phyloP scores from a whole-genome alignment of 2,888 invertebrate species.

The Diaphora mendica region DNA sequence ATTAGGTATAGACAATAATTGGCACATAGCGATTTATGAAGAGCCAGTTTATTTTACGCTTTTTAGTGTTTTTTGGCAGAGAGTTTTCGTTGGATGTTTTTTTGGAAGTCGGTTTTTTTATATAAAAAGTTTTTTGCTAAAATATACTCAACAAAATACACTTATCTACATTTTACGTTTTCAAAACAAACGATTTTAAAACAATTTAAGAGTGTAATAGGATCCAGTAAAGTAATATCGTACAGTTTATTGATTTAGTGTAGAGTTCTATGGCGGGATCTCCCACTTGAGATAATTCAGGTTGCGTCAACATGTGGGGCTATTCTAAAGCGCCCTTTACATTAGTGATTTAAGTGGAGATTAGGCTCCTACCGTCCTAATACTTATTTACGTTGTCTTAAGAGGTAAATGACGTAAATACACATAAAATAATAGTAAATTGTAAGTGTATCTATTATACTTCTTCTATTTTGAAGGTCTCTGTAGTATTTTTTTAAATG shows the following conservation, averaged over 20 bases:
- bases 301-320: slow-evolving; percentile 28
- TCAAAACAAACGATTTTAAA: neutral
- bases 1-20: too few species aligned
- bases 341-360: slow-evolving; percentile 25
- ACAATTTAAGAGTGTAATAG: neutral
- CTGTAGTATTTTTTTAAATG: too few species aligned
- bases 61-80: too few species aligned
- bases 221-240: neutral
- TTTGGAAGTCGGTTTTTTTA: too few species aligned
- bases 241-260: slow-evolving; percentile 2
- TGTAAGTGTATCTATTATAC: slow-evolving; percentile 16
- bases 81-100: too few species aligned
- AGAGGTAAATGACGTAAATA: slow-evolving; percentile 22
- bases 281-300: slow-evolving; percentile 28
- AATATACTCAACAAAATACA: too few species aligned
- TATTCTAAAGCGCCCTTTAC: slow-evolving; percentile 18
- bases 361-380: slow-evolving; percentile 29
- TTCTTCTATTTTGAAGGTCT: slow-evolving; percentile 15
- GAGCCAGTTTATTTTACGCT: too few species aligned
- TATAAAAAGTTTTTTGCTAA: too few species aligned
- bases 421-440: slow-evolving; percentile 22
- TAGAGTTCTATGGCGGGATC: slow-evolving; percentile 1
- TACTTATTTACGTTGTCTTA: slow-evolving; percentile 12
- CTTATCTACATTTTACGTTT: neutral
- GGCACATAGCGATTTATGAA: too few species aligned